These are phyloP conservation scores for Scylla paramamosain DNA, from an alignment of 1,140 invertebrate genomes.

Conservation along the genomic window DNA sequence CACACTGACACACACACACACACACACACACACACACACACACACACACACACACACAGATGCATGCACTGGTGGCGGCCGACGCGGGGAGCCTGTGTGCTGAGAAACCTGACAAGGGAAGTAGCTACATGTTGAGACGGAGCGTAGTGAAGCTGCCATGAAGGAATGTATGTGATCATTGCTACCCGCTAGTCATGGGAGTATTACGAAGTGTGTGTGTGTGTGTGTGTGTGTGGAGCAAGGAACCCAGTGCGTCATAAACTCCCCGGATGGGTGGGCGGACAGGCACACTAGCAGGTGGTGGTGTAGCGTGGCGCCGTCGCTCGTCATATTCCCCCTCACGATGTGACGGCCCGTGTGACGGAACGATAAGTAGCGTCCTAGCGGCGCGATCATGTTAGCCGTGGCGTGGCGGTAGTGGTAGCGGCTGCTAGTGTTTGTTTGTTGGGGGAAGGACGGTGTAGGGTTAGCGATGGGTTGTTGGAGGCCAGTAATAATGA, in stretches of 20 bases:
- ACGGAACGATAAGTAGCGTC: conserved; percentile 16
- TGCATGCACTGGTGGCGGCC: no score
- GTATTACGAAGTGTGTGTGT: not conserved
- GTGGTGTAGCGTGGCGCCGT: conserved; percentile 4
- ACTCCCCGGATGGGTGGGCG: conserved; percentile 27
- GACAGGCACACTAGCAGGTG: conserved; percentile 1
- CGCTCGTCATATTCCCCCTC: conserved; percentile 32
- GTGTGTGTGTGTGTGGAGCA: not conserved
- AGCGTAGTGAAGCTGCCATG: not conserved
- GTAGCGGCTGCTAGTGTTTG: not conserved
- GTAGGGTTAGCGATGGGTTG: conserved; percentile 7
- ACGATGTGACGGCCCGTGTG: not conserved
- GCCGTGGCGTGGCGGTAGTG: not conserved
- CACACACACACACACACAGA: no score
- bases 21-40: no score
- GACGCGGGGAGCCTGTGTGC: no score
- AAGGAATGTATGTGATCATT: not conserved
- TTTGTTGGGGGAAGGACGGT: not conserved
- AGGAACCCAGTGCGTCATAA: conserved; percentile 10
- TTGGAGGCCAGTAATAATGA: not conserved
- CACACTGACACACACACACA: no score
- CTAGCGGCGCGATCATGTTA: not conserved
- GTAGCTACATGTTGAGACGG: no score
- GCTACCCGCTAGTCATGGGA: not conserved
- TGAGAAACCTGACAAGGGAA: no score